These are phyloP conservation scores for Coregonus ussuriensis DNA, from an alignment of 2,797 vertebrate genomes.

Conservation along the genomic window DNA sequence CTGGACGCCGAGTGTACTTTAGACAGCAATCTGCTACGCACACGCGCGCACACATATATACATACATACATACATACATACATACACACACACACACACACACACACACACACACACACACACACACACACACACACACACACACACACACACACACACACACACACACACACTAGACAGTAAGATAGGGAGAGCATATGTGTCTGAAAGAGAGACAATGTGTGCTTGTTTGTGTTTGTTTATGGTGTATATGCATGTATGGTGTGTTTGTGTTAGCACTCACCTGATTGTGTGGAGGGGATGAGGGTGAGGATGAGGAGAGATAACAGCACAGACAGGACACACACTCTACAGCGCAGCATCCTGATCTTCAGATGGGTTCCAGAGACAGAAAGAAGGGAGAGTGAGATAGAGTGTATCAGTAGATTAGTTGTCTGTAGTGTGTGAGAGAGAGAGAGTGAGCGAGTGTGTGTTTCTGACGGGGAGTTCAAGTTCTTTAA, in stretches of 20 bases:
- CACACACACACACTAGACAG: too few species aligned
- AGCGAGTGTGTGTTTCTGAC: not conserved
- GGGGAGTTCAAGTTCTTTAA: too few species aligned
- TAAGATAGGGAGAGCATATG: too few species aligned
- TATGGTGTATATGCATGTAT: too few species aligned
- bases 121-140: too few species aligned
- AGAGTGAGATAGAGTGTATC: not conserved
- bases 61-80: too few species aligned
- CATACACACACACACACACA: too few species aligned
- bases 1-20: constrained; percentile 25
- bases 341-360: constrained; percentile 21
- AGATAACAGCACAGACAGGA: constrained; percentile 36
- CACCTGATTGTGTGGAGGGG: constrained; percentile 56
- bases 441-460: not conserved
- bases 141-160: too few species aligned
- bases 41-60: not conserved
- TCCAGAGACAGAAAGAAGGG: not conserved
- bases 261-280: constrained; percentile 17
- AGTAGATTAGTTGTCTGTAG: not conserved
- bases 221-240: too few species aligned
- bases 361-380: constrained; percentile 17
- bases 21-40: constrained; percentile 67
- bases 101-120: too few species aligned
- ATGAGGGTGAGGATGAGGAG: constrained; percentile 46
- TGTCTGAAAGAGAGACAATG: too few species aligned